Percentiles rank a stretch among this genome's conserved stretches.
phyloP scores from a whole-genome alignment of 2,113 vertebrate genomes.

The Gasterosteus aculeatus region DNA sequence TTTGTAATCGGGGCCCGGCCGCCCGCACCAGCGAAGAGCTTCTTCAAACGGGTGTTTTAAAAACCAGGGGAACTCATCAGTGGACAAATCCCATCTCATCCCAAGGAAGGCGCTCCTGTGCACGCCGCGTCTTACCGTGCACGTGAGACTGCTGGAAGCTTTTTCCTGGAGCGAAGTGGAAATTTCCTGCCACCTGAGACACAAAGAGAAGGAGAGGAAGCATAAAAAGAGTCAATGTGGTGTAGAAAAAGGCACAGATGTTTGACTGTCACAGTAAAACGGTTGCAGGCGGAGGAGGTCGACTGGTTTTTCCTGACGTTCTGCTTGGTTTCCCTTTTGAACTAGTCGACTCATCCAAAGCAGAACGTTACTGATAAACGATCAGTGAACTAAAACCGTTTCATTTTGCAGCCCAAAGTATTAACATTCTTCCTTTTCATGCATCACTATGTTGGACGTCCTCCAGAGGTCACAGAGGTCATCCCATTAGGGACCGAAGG shows the following conservation, averaged over 20 bases:
- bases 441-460: not conserved
- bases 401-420: not conserved
- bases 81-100: too few species aligned
- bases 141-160: conserved; percentile 99
- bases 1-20: too few species aligned
- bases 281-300: not conserved
- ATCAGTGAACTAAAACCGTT: too few species aligned
- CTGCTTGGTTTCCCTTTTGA: not conserved
- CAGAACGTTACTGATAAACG: too few species aligned
- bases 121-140: conserved; percentile 85
- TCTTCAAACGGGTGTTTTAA: too few species aligned
- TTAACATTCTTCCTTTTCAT: too few species aligned
- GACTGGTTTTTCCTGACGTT: not conserved
- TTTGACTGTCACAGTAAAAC: too few species aligned
- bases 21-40: too few species aligned
- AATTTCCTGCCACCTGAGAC: conserved; percentile 95
- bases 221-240: not conserved
- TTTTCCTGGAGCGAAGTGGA: conserved; percentile 98
- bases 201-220: conserved; percentile 33
- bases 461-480: not conserved
- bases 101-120: too few species aligned
- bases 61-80: too few species aligned
- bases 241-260: not conserved
- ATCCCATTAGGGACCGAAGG: too few species aligned
- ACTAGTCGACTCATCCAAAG: too few species aligned